These are phyloP conservation scores for Drosophila parthenogenetica DNA, from an alignment of 2,888 invertebrate genomes.

Conservation along the genomic window DNA sequence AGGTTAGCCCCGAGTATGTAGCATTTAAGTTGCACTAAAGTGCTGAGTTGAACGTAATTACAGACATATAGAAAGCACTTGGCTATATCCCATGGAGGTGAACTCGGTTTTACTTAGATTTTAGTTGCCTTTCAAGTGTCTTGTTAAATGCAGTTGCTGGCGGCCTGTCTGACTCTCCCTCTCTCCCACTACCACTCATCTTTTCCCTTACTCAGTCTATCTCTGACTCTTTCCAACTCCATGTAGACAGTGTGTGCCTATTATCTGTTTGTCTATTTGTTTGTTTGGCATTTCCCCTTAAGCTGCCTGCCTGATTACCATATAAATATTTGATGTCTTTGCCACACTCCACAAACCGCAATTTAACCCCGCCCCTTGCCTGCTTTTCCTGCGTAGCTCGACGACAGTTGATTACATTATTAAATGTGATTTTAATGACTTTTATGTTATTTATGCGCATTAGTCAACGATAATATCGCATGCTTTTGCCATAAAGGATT, in stretches of 20 bases:
- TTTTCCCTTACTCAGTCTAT: background rate
- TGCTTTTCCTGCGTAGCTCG: background rate
- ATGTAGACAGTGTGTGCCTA: conserved; percentile 4
- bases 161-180: background rate
- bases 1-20: conserved; percentile 1
- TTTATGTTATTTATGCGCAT: conserved; percentile 45
- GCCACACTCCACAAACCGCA: conserved; percentile 23
- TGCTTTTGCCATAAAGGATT: background rate
- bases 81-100: conserved; percentile 3
- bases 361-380: too few relatives aligned
- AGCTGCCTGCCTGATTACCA: conserved; percentile 42
- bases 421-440: conserved; percentile 78
- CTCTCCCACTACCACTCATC: background rate
- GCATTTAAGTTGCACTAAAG: conserved; percentile 1
- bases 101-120: conserved; percentile 6
- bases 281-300: conserved; percentile 26
- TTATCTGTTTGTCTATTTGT: conserved; percentile 20
- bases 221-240: background rate
- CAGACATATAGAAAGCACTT: background rate
- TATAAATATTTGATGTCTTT: conserved; percentile 54
- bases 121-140: conserved; percentile 9
- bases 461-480: conserved; percentile 35
- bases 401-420: conserved; percentile 45
- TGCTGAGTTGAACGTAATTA: conserved; percentile 6
- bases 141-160: conserved; percentile 11